Evolutionary conservation across 2,797 vertebrate genomes (phyloP).

Genomic region (Chromis chromis): DNA sequence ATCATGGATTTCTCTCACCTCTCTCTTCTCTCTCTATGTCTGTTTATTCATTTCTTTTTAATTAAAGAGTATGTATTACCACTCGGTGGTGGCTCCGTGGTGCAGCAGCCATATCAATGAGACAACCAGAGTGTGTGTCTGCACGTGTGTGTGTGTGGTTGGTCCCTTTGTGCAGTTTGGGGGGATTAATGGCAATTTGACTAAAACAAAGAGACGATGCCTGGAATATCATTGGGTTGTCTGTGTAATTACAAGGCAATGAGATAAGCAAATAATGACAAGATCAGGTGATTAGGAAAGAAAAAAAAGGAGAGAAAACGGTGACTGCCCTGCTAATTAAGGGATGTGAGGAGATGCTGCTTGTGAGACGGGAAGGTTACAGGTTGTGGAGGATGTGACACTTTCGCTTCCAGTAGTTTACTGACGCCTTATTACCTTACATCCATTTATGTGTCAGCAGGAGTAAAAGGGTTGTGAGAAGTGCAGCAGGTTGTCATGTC

Average conservation of each 20-base stretch:
- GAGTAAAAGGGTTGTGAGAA: conserved; percentile 26
- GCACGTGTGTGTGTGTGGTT: conserved; percentile 1
- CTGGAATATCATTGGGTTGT: conserved; percentile 69
- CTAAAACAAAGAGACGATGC: conserved; percentile 75
- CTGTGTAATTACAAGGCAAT: conserved; percentile 78
- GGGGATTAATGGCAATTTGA: conserved; percentile 80
- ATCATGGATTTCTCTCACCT: conserved; percentile 32
- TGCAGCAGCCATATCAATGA: conserved; percentile 57
- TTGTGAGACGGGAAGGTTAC: conserved; percentile 36
- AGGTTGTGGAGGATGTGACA: conserved; percentile 23
- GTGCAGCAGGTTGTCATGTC: background rate
- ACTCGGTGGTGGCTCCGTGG: conserved; percentile 32
- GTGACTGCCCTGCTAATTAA: conserved; percentile 60
- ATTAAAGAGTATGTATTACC: conserved; percentile 64
- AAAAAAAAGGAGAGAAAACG: conserved; percentile 27
- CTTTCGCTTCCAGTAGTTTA: conserved; percentile 32
- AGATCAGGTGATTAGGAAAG: conserved; percentile 67
- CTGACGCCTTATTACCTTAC: conserved; percentile 8
- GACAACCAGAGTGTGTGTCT: background rate
- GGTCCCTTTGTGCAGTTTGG: conserved; percentile 31
- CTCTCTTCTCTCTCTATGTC: conserved; percentile 12
- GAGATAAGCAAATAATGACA: conserved; percentile 78
- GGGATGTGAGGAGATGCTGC: conserved; percentile 47
- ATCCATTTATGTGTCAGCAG: conserved; percentile 24
- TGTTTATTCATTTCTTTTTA: conserved; percentile 55